These are phyloP conservation scores for Pachydiplax longipennis DNA, from an alignment of 2,888 invertebrate genomes.

Conservation along the genomic window DNA sequence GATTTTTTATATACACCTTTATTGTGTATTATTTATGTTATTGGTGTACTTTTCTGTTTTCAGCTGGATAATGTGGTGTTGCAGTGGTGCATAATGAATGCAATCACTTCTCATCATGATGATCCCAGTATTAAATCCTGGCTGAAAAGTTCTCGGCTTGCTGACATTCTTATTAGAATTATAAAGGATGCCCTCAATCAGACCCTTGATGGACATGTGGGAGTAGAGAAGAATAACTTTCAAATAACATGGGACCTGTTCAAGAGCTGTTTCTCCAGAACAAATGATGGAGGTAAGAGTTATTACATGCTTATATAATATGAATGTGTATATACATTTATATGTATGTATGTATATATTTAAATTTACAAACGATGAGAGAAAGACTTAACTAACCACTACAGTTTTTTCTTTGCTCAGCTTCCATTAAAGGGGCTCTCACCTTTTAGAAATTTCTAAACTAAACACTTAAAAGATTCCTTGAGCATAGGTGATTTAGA, in stretches of 20 bases:
- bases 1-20: neutral
- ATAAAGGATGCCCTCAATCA: slow-evolving; percentile 53
- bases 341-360: too few species aligned
- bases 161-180: slow-evolving; percentile 59
- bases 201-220: slow-evolving; percentile 34
- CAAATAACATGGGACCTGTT: slow-evolving; percentile 52
- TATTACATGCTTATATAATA: too few species aligned
- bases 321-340: too few species aligned
- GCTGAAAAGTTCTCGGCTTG: slow-evolving; percentile 60
- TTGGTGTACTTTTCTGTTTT: slow-evolving; percentile 50
- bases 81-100: slow-evolving; percentile 62
- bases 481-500: too few species aligned
- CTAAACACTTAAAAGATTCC: too few species aligned
- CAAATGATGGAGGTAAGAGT: slow-evolving; percentile 59
- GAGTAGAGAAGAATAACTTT: slow-evolving; percentile 51
- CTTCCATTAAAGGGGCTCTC: too few species aligned
- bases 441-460: too few species aligned
- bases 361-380: too few species aligned
- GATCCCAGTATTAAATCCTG: slow-evolving; percentile 60
- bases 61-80: slow-evolving; percentile 55
- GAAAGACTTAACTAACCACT: too few species aligned
- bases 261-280: slow-evolving; percentile 58
- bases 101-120: slow-evolving; percentile 58
- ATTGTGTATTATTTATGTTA: slow-evolving; percentile 45
- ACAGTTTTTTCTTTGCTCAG: too few species aligned